Evolutionary conservation across 2,797 vertebrate species (phyloP).

Genomic region (Presbytis comata): DNA sequence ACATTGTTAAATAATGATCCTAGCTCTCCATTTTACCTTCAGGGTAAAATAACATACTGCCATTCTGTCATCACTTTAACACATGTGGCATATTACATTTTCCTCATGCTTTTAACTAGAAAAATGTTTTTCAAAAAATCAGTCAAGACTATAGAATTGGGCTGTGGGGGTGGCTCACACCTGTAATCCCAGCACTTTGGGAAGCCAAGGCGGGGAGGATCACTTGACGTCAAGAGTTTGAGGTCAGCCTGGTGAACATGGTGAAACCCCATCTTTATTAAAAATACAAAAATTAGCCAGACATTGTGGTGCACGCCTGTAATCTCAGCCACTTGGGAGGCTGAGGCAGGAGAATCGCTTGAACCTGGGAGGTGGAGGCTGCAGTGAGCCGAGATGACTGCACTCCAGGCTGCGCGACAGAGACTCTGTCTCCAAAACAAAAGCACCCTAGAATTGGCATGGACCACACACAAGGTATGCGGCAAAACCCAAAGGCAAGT

Average conservation of each 20-base stretch:
- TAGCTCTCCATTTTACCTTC: neutral
- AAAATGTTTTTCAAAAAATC: neutral
- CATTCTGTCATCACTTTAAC: neutral
- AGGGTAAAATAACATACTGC: neutral
- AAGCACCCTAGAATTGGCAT: neutral
- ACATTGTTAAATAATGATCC: neutral
- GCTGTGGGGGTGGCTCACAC: neutral
- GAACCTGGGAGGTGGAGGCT: neutral
- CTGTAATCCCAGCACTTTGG: neutral
- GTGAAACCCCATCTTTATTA: neutral
- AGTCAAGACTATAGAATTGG: neutral
- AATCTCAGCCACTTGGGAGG: neutral
- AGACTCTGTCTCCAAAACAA: neutral
- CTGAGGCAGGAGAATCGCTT: neutral
- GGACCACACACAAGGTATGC: neutral
- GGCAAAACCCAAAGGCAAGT: neutral
- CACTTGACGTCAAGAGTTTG: neutral
- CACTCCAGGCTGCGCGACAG: neutral
- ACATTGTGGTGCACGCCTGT: neutral
- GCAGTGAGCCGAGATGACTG: neutral
- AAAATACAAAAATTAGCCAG: neutral
- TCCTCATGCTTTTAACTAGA: neutral
- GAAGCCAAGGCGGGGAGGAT: neutral
- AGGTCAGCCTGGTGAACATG: neutral
- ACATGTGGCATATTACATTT: neutral